Percentiles rank a stretch among this genome's conserved stretches.
phyloP scores from a whole-genome alignment of 1,140 invertebrate species.

The Coelopa frigida region DNA sequence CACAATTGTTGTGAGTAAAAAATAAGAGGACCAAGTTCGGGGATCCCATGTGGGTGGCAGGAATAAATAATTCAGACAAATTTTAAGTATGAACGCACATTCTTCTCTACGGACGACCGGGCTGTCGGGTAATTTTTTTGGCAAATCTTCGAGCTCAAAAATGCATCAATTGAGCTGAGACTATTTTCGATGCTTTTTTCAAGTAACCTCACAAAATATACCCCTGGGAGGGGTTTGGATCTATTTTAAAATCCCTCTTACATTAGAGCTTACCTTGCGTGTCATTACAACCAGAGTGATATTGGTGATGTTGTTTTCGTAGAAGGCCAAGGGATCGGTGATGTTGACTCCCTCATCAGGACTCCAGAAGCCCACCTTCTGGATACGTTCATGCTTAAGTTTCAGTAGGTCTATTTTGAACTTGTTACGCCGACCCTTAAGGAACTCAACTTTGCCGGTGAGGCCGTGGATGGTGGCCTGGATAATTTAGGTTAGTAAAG shows the following conservation, averaged over 20 bases:
- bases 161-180: no score
- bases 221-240: no score
- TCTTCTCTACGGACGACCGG: no score
- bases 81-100: no score
- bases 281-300: constrained; percentile 81
- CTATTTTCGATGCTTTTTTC: no score
- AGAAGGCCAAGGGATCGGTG: constrained; percentile 79
- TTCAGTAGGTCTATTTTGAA: constrained; percentile 83
- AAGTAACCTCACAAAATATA: no score
- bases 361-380: constrained; percentile 78
- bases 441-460: constrained; percentile 82
- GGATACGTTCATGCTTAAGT: constrained; percentile 65
- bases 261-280: constrained; percentile 50
- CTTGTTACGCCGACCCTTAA: constrained; percentile 70
- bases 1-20: no score
- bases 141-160: neutral
- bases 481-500: neutral
- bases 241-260: no score
- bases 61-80: no score
- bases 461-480: constrained; percentile 60
- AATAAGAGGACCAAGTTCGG: no score
- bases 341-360: constrained; percentile 67
- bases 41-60: no score
- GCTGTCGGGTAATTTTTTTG: neutral
- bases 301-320: constrained; percentile 71